These are phyloP conservation scores for Tragelaphus imberbis DNA, from an alignment of 2,113 vertebrate species.

Conservation along the genomic window DNA sequence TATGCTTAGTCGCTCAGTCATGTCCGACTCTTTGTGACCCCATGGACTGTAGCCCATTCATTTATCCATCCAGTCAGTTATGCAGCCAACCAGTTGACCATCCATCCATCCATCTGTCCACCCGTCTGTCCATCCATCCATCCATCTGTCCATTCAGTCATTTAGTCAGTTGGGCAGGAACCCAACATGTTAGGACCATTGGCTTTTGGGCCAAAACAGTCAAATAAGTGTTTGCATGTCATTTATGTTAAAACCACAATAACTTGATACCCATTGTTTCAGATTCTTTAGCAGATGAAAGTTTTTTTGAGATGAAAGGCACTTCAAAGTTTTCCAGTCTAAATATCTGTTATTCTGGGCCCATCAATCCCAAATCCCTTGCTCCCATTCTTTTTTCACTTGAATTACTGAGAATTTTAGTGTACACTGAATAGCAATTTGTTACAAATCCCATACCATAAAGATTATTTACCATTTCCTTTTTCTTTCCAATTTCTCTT, in stretches of 20 bases:
- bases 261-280: neutral
- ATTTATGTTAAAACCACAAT: neutral
- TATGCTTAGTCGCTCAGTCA: neutral
- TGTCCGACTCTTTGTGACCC: rapidly evolving
- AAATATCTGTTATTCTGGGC: neutral
- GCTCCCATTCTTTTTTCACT: neutral
- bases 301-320: neutral
- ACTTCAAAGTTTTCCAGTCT: neutral
- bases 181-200: neutral
- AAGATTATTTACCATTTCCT: neutral
- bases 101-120: neutral
- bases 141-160: neutral
- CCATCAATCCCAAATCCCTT: neutral
- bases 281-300: neutral
- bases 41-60: neutral
- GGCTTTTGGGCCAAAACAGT: neutral
- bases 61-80: neutral
- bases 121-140: neutral
- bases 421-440: neutral
- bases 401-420: constrained; percentile 22
- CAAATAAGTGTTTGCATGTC: neutral
- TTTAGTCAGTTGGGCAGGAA: neutral
- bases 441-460: neutral
- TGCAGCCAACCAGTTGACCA: neutral
- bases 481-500: constrained; percentile 3